Conservation (phyloP, 2,113 vertebrate genomes). For the Scomber japonicus region DNA sequence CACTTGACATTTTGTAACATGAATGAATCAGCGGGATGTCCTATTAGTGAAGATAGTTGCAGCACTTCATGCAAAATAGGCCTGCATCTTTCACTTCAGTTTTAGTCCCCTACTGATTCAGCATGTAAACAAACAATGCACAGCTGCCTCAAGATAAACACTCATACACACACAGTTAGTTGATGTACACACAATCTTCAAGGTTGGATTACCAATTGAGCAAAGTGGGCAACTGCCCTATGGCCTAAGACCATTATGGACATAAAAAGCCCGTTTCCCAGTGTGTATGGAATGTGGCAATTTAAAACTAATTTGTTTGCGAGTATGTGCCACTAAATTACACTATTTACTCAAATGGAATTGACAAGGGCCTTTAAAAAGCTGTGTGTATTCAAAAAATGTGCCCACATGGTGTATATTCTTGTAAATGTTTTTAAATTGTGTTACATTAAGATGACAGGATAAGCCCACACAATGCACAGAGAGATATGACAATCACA, state of each 20-base stretch:
- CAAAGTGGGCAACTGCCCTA: not conserved
- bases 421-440: too few species aligned
- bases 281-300: not conserved
- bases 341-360: not conserved
- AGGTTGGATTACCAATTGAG: not conserved
- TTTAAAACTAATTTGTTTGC: conserved; percentile 9
- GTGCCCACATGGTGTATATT: not conserved
- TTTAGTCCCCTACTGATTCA: too few species aligned
- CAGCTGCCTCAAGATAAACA: conserved; percentile 8
- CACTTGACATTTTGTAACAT: not conserved
- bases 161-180: not conserved
- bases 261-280: not conserved
- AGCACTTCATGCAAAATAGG: too few species aligned
- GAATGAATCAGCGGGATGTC: too few species aligned
- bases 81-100: too few species aligned
- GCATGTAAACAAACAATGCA: conserved; percentile 23
- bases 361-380: not conserved
- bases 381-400: not conserved
- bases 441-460: not conserved
- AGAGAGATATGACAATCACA: too few species aligned
- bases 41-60: too few species aligned
- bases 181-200: not conserved
- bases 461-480: not conserved
- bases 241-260: too few species aligned
- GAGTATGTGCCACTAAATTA: not conserved